These are phyloP conservation scores for Drosophila eugracilis DNA, from an alignment of 1,140 invertebrate genomes.

Conservation along the genomic window DNA sequence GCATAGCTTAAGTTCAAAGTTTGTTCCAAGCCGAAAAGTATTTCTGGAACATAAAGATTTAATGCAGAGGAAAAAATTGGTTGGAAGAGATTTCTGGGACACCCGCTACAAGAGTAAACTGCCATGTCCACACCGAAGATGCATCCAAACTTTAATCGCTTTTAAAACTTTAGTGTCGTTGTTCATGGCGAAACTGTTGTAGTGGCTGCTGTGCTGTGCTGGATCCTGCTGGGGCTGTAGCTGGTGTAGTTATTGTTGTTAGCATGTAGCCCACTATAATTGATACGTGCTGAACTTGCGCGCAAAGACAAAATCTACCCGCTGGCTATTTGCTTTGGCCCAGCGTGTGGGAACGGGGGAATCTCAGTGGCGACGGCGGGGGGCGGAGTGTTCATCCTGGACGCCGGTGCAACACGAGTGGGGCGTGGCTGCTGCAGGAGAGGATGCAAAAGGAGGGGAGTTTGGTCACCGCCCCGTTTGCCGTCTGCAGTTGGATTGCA, in stretches of 20 bases:
- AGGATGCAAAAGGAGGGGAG: constrained; percentile 18
- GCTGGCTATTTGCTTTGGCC: constrained; percentile 74
- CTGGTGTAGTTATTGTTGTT: constrained; percentile 52
- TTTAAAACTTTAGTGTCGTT: constrained; percentile 59
- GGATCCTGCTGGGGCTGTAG: constrained; percentile 13
- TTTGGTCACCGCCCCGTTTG: constrained; percentile 56
- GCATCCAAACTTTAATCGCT: constrained; percentile 32
- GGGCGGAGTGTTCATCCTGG: constrained; percentile 34
- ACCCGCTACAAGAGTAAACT: constrained; percentile 8
- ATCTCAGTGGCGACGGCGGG: background rate
- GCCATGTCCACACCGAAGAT: constrained; percentile 13
- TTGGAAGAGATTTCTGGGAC: background rate
- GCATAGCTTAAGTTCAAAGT: no score
- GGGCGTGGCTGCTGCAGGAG: constrained; percentile 57
- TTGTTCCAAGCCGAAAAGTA: no score
- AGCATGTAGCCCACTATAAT: constrained; percentile 55
- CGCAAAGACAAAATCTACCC: constrained; percentile 79
- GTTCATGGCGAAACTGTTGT: constrained; percentile 43
- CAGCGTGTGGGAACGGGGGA: constrained; percentile 26
- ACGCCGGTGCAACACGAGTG: constrained; percentile 54
- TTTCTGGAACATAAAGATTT: no score
- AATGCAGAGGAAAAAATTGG: no score
- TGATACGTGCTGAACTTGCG: constrained; percentile 78
- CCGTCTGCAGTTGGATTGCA: constrained; percentile 73
- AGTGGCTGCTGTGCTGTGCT: constrained; percentile 17